A percentile compares a stretch with the other conserved stretches of the same genome.
These are phyloP conservation scores for Oenanthe oenanthe DNA, from an alignment of 2,113 vertebrate species.

Conservation along the genomic window DNA sequence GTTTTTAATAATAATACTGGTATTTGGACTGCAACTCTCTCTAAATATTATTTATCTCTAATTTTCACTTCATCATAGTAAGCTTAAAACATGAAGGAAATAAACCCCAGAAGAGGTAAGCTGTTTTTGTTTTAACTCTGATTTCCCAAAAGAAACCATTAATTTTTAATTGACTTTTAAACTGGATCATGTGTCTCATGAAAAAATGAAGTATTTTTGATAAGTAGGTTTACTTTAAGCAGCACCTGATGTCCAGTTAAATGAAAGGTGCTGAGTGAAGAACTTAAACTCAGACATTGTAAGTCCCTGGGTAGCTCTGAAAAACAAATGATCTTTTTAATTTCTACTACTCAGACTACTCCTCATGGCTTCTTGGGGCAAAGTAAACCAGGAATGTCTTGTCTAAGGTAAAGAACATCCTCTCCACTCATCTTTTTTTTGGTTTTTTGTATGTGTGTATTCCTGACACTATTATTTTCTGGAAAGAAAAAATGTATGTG, in stretches of 20 bases:
- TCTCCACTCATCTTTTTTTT: neutral
- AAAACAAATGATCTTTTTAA: neutral
- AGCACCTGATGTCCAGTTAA: neutral
- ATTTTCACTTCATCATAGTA: neutral
- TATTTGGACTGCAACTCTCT: neutral
- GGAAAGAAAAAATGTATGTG: rapidly evolving
- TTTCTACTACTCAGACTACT: neutral
- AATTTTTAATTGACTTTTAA: neutral
- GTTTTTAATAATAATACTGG: neutral
- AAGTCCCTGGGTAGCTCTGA: neutral
- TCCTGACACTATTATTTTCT: neutral
- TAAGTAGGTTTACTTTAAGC: neutral
- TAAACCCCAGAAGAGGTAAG: neutral
- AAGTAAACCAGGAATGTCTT: neutral
- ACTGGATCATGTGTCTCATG: neutral
- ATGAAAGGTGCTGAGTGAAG: neutral
- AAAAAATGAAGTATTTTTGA: neutral
- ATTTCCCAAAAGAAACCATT: neutral
- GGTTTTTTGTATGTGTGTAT: neutral
- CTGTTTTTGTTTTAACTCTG: neutral
- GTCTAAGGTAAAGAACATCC: neutral
- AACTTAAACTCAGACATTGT: neutral
- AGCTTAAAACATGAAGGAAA: neutral
- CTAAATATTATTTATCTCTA: neutral
- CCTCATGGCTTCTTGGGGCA: neutral